These are phyloP conservation scores for Stichodactyla mertensii DNA, from an alignment of 64 coral and sea anemone genomes.

Conservation along the genomic window DNA sequence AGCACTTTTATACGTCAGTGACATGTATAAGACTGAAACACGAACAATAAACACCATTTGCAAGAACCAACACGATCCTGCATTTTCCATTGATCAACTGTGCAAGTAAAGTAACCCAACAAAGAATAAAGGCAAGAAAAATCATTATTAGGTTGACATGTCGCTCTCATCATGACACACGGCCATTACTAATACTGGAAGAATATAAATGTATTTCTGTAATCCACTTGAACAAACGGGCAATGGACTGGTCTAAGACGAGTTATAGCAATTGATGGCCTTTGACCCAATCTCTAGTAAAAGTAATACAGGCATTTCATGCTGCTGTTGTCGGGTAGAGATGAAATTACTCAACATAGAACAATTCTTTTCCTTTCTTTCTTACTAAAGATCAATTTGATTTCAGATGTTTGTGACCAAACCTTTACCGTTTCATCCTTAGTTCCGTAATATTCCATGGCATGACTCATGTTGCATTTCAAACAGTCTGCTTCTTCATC, in stretches of 20 bases:
- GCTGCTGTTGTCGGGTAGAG: not conserved
- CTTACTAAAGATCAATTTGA: not conserved
- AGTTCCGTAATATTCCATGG: not conserved
- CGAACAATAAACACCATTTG: too few relatives aligned
- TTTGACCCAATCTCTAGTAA: not conserved
- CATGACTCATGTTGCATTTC: not conserved
- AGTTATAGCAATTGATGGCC: not conserved
- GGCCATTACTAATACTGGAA: too few relatives aligned
- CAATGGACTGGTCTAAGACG: not conserved
- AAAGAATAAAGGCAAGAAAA: too few relatives aligned
- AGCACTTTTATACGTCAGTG: too few relatives aligned
- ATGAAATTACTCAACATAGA: not conserved
- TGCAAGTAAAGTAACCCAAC: too few relatives aligned
- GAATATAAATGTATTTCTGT: not conserved
- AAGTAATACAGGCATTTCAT: not conserved
- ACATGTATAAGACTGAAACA: too few relatives aligned
- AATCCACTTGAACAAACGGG: not conserved
- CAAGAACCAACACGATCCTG: too few relatives aligned
- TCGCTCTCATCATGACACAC: too few relatives aligned
- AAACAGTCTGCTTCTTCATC: not conserved
- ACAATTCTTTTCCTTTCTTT: not conserved
- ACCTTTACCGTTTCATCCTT: not conserved
- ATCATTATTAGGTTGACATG: too few relatives aligned
- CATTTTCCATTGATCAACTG: too few relatives aligned
- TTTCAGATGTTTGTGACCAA: not conserved